Evolutionary conservation across 2,113 vertebrate genomes (phyloP).

Genomic region (Psephotus haematonotus): DNA sequence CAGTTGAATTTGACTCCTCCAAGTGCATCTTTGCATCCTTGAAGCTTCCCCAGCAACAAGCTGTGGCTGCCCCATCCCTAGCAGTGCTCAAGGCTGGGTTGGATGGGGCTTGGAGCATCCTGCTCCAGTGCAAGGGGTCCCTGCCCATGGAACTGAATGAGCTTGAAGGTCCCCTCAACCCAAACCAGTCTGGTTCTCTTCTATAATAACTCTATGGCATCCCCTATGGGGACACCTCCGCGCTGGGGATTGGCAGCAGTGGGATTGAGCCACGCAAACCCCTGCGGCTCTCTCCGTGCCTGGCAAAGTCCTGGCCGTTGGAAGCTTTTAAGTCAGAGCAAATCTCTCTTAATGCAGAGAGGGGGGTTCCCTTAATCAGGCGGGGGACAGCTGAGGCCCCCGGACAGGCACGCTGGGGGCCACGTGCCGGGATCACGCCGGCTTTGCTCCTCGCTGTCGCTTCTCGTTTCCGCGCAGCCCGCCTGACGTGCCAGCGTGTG

Average conservation of each 20-base stretch:
- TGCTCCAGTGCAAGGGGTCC: not conserved
- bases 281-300: not conserved
- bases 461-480: constrained; percentile 10
- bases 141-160: not conserved
- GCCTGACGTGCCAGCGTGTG: not conserved
- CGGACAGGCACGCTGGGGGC: constrained; percentile 30
- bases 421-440: constrained; percentile 48
- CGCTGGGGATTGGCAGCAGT: accelerated
- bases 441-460: constrained; percentile 50
- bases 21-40: not conserved
- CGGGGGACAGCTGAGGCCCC: constrained; percentile 24
- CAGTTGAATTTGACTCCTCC: not conserved
- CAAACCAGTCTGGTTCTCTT: not conserved
- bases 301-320: not conserved
- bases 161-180: not conserved
- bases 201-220: not conserved
- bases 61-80: not conserved
- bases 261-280: not conserved
- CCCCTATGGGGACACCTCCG: accelerated
- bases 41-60: not conserved
- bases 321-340: constrained; percentile 28
- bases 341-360: constrained; percentile 7
- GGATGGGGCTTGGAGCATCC: not conserved
- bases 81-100: not conserved
- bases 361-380: constrained; percentile 11